Percentiles rank a stretch among this genome's conserved stretches.
Conservation (phyloP, 2,797 vertebrate species). For the Enteromius afrohamiltoni region DNA sequence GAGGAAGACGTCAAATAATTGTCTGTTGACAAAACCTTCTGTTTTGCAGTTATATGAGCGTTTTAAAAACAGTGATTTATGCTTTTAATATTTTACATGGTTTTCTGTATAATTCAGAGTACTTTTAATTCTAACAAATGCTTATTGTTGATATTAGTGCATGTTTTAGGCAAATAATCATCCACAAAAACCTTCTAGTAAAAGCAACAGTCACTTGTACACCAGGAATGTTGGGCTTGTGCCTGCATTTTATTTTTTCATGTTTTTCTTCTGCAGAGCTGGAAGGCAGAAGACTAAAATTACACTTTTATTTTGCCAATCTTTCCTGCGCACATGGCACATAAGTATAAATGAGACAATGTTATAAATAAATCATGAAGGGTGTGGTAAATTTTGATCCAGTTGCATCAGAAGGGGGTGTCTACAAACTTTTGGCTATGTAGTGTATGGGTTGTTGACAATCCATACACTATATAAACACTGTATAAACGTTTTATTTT, state of each 20-base stretch:
- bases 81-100: not conserved
- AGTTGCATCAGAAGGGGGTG: not conserved
- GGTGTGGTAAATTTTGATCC: not conserved
- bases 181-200: not conserved
- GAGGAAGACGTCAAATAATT: not conserved
- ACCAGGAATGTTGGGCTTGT: not conserved
- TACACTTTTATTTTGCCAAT: not conserved
- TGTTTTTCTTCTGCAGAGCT: conserved; percentile 18
- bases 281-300: conserved; percentile 28
- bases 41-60: not conserved
- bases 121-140: not conserved
- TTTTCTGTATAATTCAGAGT: not conserved
- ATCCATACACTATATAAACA: too few species aligned
- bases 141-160: not conserved
- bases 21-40: not conserved
- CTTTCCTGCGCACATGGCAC: conserved; percentile 1
- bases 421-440: not conserved
- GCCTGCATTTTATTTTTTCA: conserved; percentile 24
- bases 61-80: not conserved
- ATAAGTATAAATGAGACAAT: not conserved
- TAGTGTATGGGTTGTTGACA: not conserved
- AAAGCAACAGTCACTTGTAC: not conserved
- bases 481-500: not conserved
- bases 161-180: not conserved
- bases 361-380: conserved; percentile 25